These are phyloP conservation scores for Enteromius fasciolatus DNA, from an alignment of 2,797 vertebrate genomes.

Conservation along the genomic window DNA sequence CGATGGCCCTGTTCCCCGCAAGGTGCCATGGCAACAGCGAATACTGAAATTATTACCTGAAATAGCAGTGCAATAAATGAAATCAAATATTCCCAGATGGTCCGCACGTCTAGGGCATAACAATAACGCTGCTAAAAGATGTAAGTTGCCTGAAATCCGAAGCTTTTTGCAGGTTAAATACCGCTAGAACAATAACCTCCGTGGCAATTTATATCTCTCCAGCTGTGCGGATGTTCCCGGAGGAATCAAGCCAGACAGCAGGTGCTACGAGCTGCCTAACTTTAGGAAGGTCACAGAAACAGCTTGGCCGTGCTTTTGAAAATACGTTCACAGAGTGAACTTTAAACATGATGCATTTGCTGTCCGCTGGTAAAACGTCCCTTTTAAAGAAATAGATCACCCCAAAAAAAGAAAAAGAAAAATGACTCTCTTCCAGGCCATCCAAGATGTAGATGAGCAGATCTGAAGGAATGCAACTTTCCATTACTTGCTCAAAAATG, in stretches of 20 bases:
- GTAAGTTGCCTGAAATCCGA: constrained; percentile 17
- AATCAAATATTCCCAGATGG: constrained; percentile 31
- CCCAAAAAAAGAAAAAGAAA: background rate
- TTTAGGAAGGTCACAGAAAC: constrained; percentile 40
- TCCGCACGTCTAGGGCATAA: constrained; percentile 5
- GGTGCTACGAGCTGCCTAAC: constrained; percentile 34
- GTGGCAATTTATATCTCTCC: constrained; percentile 20
- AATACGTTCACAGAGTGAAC: constrained; percentile 19
- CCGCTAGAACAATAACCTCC: constrained; percentile 6
- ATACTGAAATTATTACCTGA: constrained; percentile 43
- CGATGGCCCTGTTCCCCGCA: background rate
- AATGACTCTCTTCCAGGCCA: background rate
- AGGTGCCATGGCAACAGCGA: constrained; percentile 32
- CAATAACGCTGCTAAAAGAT: constrained; percentile 21
- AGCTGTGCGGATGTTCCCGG: constrained; percentile 54
- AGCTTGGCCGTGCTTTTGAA: constrained; percentile 18
- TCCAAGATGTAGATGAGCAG: background rate
- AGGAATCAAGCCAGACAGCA: constrained; percentile 50
- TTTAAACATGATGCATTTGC: constrained; percentile 33
- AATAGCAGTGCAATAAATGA: constrained; percentile 28
- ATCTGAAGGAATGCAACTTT: background rate
- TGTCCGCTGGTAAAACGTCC: background rate
- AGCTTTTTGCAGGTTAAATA: constrained; percentile 50
- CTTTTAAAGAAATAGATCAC: background rate
- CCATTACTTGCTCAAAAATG: background rate